Base-by-base conservation (phyloP, 2,888 invertebrate genomes). In the Leptopilina drosophilae region DNA sequence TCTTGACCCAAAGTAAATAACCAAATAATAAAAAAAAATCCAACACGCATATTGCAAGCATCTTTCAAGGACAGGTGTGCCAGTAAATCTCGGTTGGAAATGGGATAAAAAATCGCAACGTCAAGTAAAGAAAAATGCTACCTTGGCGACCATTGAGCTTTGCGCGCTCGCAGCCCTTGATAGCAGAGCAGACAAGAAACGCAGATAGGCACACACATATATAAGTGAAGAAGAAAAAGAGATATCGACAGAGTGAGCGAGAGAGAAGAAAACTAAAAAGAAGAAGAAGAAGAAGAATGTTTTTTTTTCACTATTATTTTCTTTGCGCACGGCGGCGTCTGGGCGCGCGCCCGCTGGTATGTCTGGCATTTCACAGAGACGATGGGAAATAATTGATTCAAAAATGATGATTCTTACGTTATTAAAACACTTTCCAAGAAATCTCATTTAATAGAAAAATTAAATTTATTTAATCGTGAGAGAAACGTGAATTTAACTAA, bases 291-390 rank as follows among this genome's bases (percentile, higher is more conserved):
- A 49, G 49, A 49, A 12, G 1, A 49, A 20, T 20, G 20, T 8
- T 46, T 78, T 84, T 82, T 83, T 84, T 84, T 80, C 83, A 59
- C 82, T 84, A 83, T 85, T 85, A 84, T 84, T 86, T 85, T 84
- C 80, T 85, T 85, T 85, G 83, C 84, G 82, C 84, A 80, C 82
- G 89, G 88, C 90, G 90, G 90, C 90, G 91, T 91, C 91, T 90
- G 89, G 90, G 89, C 91, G 91, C 90, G 89, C 90, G 90, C 90
- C 90, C 88, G 87, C 87, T 87, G 91, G 91, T 88, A 91, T 91
- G 90, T 87, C 90, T 89, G 91, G 90, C 82, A 90, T 90, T 90
- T 79, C 80, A 75, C 76, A 81, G 33, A 78, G 59, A n/a, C 78
- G 78, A 73, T 81, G 78, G 77, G 80, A 88, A 88, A 89, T 82